Percentiles rank a stretch among this genome's conserved stretches.
These are phyloP conservation scores for Rhinoraja longicauda DNA, from an alignment of 2,797 vertebrate genomes.

Conservation along the genomic window DNA sequence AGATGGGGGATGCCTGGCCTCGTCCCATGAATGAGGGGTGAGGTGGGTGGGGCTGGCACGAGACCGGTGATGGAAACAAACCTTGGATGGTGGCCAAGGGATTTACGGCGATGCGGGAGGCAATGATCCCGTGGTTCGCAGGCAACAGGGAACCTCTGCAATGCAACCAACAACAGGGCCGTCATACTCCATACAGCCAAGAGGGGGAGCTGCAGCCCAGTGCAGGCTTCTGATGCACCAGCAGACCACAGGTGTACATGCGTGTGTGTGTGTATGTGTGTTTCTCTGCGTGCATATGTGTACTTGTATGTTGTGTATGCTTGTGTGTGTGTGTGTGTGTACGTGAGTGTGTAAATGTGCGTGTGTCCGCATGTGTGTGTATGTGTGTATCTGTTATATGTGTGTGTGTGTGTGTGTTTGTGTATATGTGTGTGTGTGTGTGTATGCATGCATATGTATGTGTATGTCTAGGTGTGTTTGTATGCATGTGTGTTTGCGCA, in stretches of 20 bases:
- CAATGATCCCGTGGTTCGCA: slow-evolving; percentile 86
- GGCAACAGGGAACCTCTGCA: slow-evolving; percentile 89
- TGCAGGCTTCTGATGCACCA: too few relatives aligned
- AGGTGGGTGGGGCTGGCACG: background rate
- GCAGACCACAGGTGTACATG: background rate
- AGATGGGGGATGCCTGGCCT: background rate
- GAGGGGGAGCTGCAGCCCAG: background rate
- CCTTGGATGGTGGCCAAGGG: slow-evolving; percentile 88
- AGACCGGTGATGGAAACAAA: slow-evolving; percentile 58
- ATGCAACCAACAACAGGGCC: slow-evolving; percentile 45
- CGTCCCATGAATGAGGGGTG: background rate
- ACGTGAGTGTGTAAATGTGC: too few relatives aligned
- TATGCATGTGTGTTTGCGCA: too few relatives aligned
- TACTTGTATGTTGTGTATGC: too few relatives aligned
- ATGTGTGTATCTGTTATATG: too few relatives aligned
- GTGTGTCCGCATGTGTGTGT: too few relatives aligned
- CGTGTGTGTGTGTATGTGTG: background rate
- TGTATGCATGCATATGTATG: too few relatives aligned
- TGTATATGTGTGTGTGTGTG: too few relatives aligned
- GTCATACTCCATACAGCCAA: slow-evolving; percentile 40
- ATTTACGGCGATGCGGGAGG: slow-evolving; percentile 85
- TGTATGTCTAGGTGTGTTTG: too few relatives aligned
- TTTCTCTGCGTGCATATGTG: too few relatives aligned
- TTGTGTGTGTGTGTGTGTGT: too few relatives aligned
- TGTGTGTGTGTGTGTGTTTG: too few relatives aligned